Conservation (phyloP, 2,888 invertebrate genomes). For the Drosophila kanekoi region DNA sequence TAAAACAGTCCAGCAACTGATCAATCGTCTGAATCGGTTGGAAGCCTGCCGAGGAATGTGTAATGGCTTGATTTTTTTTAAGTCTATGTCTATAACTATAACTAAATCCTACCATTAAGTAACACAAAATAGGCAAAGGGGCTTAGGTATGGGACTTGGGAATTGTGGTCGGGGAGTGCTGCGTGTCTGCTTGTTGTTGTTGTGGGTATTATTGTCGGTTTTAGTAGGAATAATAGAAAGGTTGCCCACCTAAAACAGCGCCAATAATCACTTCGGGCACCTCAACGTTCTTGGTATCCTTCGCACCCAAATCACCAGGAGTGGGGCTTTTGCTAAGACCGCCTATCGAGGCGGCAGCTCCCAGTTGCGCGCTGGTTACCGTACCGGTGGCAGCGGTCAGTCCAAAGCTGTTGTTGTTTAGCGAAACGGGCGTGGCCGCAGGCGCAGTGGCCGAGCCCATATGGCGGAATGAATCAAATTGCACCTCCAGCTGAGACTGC, state of each 20-base stretch:
- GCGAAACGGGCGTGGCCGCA: constrained; percentile 90
- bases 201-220: constrained; percentile 15
- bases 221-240: constrained; percentile 84
- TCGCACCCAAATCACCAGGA: constrained; percentile 91
- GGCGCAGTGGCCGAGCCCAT: constrained; percentile 89
- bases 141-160: constrained; percentile 1
- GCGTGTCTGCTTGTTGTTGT: constrained; percentile 32
- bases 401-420: constrained; percentile 96
- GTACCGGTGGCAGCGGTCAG: constrained; percentile 87
- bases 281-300: constrained; percentile 96
- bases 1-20: constrained; percentile 21
- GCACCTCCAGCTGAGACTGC: constrained; percentile 88
- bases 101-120: constrained; percentile 43
- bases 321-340: constrained; percentile 93
- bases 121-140: constrained; percentile 9
- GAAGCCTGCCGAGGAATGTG: constrained; percentile 45
- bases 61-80: constrained; percentile 29
- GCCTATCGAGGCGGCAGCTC: constrained; percentile 87
- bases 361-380: constrained; percentile 86
- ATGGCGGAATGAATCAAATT: constrained; percentile 91
- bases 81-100: constrained; percentile 42
- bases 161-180: constrained; percentile 11
- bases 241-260: constrained; percentile 93
- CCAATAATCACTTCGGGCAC: constrained; percentile 98
- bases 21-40: constrained; percentile 19